Conservation (phyloP, 92 coral and sea anemone species). For the Umimayanthus kanabou region DNA sequence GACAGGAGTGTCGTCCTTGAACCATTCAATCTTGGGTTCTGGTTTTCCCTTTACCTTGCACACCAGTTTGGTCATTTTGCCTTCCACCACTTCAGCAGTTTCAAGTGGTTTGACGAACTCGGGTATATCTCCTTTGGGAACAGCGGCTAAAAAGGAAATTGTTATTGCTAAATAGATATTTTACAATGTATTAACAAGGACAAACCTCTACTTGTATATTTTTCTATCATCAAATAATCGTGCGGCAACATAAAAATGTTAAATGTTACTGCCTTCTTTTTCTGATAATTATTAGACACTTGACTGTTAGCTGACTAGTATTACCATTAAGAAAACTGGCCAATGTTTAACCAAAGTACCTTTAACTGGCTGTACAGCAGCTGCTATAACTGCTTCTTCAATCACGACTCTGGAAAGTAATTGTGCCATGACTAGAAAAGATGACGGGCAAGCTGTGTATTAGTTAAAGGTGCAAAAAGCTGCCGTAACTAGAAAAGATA, state of each 20-base stretch:
- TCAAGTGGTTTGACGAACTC: constrained; percentile 69
- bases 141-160: constrained; percentile 39
- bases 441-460: constrained; percentile 8
- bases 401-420: constrained; percentile 38
- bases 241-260: no score
- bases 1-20: constrained; percentile 73
- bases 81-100: constrained; percentile 75
- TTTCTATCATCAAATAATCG: no score
- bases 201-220: no score
- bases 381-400: constrained; percentile 48
- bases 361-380: constrained; percentile 59
- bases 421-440: constrained; percentile 27
- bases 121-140: constrained; percentile 32
- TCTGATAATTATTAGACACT: no score
- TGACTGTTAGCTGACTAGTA: no score
- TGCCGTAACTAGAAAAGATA: background rate
- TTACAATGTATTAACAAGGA: no score
- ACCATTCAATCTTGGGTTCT: constrained; percentile 85
- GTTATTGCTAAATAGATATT: no score
- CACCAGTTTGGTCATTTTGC: constrained; percentile 2
- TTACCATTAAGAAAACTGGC: no score
- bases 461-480: background rate
- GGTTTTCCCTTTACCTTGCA: constrained; percentile 34
- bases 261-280: no score
- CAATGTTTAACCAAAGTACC: constrained; percentile 28